A percentile compares a stretch with the other conserved stretches of the same genome.
These are phyloP conservation scores for Rhinella marina DNA, from an alignment of 2,797 vertebrate genomes.

Conservation along the genomic window DNA sequence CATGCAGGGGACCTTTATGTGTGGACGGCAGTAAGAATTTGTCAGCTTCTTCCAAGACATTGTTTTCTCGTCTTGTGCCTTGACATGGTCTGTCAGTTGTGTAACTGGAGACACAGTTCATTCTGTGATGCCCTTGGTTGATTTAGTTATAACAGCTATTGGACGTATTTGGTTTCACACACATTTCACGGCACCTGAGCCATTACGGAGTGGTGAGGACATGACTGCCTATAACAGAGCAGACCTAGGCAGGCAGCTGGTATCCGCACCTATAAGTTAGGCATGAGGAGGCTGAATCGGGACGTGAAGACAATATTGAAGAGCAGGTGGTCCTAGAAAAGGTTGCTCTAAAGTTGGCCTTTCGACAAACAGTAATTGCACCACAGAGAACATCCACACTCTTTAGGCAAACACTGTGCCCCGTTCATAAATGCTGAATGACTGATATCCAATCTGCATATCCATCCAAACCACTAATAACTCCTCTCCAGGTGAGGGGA, in stretches of 20 bases:
- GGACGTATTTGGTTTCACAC: background rate
- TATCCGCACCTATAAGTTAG: background rate
- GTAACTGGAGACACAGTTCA: background rate
- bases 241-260: constrained; percentile 9
- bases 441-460: constrained; percentile 32
- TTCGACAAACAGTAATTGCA: constrained; percentile 58
- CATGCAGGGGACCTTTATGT: background rate
- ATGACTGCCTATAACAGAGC: background rate
- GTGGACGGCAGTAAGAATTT: background rate
- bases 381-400: constrained; percentile 14
- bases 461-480: constrained; percentile 43
- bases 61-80: background rate
- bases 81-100: background rate
- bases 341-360: constrained; percentile 47
- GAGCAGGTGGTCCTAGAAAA: constrained; percentile 54
- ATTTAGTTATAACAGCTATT: background rate
- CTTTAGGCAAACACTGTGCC: constrained; percentile 43
- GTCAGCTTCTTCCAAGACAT: background rate
- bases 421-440: constrained; percentile 41
- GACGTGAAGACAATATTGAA: constrained; percentile 34
- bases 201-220: background rate
- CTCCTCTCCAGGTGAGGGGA: constrained; percentile 44
- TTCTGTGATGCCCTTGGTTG: background rate
- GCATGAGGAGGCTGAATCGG: constrained; percentile 23
- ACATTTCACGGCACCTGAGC: background rate